Evolutionary conservation across 53 echinoderm and acorn worm genomes (phyloP), one percentile per base, ranked within the genome.

Genomic region (Temnopleurus reevesii): DNA sequence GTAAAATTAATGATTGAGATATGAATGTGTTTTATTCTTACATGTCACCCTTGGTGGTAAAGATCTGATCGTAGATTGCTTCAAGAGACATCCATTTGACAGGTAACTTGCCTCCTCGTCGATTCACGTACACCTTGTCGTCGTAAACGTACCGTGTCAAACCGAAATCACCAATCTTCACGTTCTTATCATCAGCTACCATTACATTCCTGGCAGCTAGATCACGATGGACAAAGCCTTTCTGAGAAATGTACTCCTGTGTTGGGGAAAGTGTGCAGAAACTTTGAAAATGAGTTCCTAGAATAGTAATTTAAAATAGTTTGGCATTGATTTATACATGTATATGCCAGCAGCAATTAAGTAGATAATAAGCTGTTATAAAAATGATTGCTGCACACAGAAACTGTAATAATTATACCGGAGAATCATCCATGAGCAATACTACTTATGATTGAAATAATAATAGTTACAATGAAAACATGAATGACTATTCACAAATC

Each of bases 81-180:
- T 98, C 98, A 1, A 98, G 87, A 0, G 98, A 95, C 98, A 97
- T 98, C 95, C 95, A 98, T 60, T 98, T 98, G 25, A 98, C 92
- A 19, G 98, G 98, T 45, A 98, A 63, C 83, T 94, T 94, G 23
- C 95, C 98, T 9, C 98, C 95, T 89, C 91, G 90, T 76, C 92
- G 91, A 46, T 95, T 91, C 1, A 95, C 93, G 55, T 98, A 98
- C 53, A 95, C 87, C 53, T 94, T 93, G 55, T 98, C 98, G 65
- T 95, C 94, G 47, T 93, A 98, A 29, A 98, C 92, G 60, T 95
- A 98, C 55, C 98, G 88, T 12, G 98, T 98, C 60, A 98, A 86
- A 4, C 98, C 98, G 91, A 98, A 98, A 86, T 98, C 98, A 24
- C 95, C 98, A 36, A 98, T 98, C 91, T 98, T 98, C 15, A 95